Evolutionary conservation across 2,888 invertebrate genomes (phyloP).

Genomic region (Orthosia cruda): DNA sequence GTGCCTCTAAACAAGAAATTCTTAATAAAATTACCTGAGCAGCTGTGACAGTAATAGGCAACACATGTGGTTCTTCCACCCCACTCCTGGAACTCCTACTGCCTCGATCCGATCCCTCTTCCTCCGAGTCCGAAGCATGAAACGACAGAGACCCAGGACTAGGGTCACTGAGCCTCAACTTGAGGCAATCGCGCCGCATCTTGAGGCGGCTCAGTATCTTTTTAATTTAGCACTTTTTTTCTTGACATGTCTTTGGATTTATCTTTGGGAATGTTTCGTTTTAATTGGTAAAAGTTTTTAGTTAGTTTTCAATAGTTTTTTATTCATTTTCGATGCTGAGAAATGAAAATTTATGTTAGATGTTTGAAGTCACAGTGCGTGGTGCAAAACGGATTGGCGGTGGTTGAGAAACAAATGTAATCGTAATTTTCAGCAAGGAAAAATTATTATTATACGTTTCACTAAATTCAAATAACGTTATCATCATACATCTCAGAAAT

Average conservation of each 20-base stretch:
- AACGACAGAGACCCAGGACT: conserved; percentile 82
- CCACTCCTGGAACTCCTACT: conserved; percentile 78
- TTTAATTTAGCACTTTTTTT: conserved; percentile 62
- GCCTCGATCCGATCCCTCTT: conserved; percentile 84
- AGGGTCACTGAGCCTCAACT: conserved; percentile 88
- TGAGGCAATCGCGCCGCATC: conserved; percentile 89
- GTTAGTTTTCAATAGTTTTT: conserved; percentile 23
- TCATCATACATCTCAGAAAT: conserved; percentile 27
- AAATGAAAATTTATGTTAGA: not conserved
- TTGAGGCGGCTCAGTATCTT: conserved; percentile 58
- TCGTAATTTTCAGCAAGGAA: not conserved
- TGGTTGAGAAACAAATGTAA: not conserved
- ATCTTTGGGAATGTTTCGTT: conserved; percentile 75
- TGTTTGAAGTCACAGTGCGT: not conserved
- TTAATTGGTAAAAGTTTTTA: conserved; percentile 27
- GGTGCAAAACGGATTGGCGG: conserved; percentile 29
- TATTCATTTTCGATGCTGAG: conserved; percentile 27
- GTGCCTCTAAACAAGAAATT: not conserved
- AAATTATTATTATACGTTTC: conserved; percentile 27
- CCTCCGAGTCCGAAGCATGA: conserved; percentile 88
- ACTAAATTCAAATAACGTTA: conserved; percentile 33
- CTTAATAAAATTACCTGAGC: conserved; percentile 78
- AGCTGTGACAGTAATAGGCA: conserved; percentile 78
- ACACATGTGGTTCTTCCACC: conserved; percentile 75
- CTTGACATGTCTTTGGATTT: conserved; percentile 67